Evolutionary conservation across 30 jellyfish, hydroid and myxozoan species (phyloP), one percentile per base, ranked within the genome.

Genomic region (Haliclystus octoradiatus): DNA sequence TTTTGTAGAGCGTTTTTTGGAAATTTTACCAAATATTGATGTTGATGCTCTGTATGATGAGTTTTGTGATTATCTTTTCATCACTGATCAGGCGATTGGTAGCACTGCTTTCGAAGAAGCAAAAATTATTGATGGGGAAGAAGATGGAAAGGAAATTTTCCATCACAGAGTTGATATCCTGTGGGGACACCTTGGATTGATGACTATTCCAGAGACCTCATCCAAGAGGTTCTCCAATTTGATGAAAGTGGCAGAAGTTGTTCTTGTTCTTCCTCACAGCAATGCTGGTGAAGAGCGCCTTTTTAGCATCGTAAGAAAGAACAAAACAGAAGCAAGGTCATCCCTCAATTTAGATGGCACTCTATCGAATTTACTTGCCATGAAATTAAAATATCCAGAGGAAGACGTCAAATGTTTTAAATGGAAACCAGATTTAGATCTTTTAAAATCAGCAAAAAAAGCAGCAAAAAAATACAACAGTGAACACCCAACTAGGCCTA

Each of bases 261-360:
- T 49, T 7, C 75, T 77, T 62, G 87, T 69, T 49, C 67, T 69
- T 60, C 85, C 79, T 26, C 91, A 77, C 35, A 77, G 91, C 69
- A 77, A 77, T 50, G 88, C 88, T 68, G 85, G 57, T 53, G 31
- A 28, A 19, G 91, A 70, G 70, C 65, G 91, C 34, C 47, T 68
- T 52, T 77, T 77, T 49, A n/a, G 29, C 28, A 26, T 71, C 3
- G 81, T 71, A 14, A 49, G n/a, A 57, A 71, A 71, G 30, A 71
- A 71, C 52, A 71, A 71, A 28, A 33, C 52, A 2, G 75, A 71
- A 71, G 75, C 50, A 3, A 40, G 57, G 57, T 19, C 57, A 40
- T 5, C 9, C 57, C 19, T 40, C 14, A 19, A 40, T 40, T 19
- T 19, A 5, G 57, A 40, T 12, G 79, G 69, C 69, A 25, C 57